A percentile compares a stretch with the other conserved stretches of the same genome.
These are phyloP conservation scores for Masnerella sp. DNA, from an alignment of 2,888 invertebrate species.

Conservation along the genomic window DNA sequence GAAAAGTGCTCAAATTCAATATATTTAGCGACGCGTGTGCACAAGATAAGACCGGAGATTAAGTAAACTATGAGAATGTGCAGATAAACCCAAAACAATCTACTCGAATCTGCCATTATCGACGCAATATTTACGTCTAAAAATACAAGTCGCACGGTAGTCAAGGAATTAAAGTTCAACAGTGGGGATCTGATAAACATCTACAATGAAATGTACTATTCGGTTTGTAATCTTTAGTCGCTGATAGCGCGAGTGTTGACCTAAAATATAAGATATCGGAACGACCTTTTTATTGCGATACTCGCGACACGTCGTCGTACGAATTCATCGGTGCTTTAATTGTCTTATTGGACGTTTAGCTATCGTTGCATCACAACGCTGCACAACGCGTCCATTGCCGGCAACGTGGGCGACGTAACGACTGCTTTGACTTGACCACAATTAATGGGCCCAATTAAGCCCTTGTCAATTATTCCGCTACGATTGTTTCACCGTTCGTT, in stretches of 20 bases:
- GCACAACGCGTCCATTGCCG: neutral
- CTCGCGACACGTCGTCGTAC: neutral
- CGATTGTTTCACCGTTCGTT: neutral
- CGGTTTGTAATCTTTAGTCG: constrained; percentile 14
- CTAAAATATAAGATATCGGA: constrained; percentile 26
- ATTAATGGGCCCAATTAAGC: constrained; percentile 36
- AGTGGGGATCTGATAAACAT: constrained; percentile 17
- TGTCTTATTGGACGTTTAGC: constrained; percentile 25
- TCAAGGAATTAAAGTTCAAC: constrained; percentile 35
- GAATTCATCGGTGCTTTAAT: constrained; percentile 18
- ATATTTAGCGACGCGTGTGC: constrained; percentile 44
- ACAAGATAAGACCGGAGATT: constrained; percentile 41
- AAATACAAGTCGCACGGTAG: constrained; percentile 23
- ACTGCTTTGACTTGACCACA: neutral
- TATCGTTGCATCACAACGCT: constrained; percentile 9
- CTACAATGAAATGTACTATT: constrained; percentile 33
- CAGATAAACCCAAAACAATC: constrained; percentile 52
- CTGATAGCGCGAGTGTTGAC: constrained; percentile 23
- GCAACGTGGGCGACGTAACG: constrained; percentile 21
- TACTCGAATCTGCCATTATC: constrained; percentile 20
- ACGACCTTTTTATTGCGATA: constrained; percentile 8
- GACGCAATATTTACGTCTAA: neutral
- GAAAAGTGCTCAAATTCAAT: constrained; percentile 36
- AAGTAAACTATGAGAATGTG: constrained; percentile 43
- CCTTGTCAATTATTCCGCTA: constrained; percentile 23